Percentiles rank a stretch among this genome's conserved stretches.
These are phyloP conservation scores for Sebastiscus tertius DNA, from an alignment of 2,797 vertebrate species.

Conservation along the genomic window DNA sequence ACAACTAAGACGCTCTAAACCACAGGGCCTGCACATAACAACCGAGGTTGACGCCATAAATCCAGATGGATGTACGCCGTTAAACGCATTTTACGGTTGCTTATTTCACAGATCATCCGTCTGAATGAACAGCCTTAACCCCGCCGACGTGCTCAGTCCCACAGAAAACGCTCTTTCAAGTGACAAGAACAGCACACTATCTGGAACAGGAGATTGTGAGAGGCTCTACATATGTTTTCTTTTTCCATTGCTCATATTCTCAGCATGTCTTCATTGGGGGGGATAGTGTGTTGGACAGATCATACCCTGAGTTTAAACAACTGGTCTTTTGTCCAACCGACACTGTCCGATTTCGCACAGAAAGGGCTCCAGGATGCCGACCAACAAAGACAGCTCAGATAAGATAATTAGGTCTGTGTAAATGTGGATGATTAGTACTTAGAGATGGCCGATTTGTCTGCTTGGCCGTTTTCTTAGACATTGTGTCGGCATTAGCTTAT, in stretches of 20 bases:
- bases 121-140: constrained; percentile 53
- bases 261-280: background rate
- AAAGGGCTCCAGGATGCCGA: constrained; percentile 9
- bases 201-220: constrained; percentile 14
- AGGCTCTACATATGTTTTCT: constrained; percentile 22
- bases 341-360: background rate
- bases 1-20: constrained; percentile 56
- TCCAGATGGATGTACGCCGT: constrained; percentile 57
- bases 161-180: constrained; percentile 30
- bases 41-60: constrained; percentile 47
- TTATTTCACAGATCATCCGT: constrained; percentile 73
- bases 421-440: constrained; percentile 53
- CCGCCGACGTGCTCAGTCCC: constrained; percentile 1
- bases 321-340: constrained; percentile 2
- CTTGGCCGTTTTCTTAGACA: constrained; percentile 47
- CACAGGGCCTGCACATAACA: constrained; percentile 44
- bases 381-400: constrained; percentile 33
- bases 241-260: background rate
- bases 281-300: background rate
- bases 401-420: constrained; percentile 47
- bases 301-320: constrained; percentile 1
- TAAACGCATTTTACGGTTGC: constrained; percentile 57
- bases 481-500: constrained; percentile 67
- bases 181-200: constrained; percentile 19
- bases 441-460: constrained; percentile 51